Base-by-base conservation (phyloP, 2,113 vertebrate species). In the Sardina pilchardus region DNA sequence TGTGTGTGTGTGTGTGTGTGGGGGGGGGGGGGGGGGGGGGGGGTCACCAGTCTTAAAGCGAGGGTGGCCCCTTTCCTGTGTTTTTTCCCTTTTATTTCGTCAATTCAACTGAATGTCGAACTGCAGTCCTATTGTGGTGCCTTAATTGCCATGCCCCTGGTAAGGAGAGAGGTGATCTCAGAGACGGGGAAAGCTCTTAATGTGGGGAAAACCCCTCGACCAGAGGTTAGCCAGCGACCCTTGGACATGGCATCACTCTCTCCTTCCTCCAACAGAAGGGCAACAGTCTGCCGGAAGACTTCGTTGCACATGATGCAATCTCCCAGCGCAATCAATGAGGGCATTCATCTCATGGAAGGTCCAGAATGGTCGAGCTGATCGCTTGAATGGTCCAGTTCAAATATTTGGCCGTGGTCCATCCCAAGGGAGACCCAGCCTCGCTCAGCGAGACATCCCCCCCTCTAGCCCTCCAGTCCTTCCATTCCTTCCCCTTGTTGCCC, bases 201-300 rank as follows among this genome's bases (percentile, higher is more conserved):
- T 78, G 71, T 36, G 71, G 34, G 34, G 48, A 56, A 53, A 53
- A 42, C 82, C 47, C 82, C 48, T 36, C 14, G 26, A 83, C 71
- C 4, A 83, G 82, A 59, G 81, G 42, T 82, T 24, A 78, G 30
- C 14, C 71, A 78, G 71, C 34, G 71, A 78, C 71, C 71, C 71
- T 36, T 78, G 39, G 10, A 78, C 5, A 78, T 78, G 71, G 71
- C 71, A 78, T 78, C 71, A 34, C 71, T 78, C 71, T 34, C 71
- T 78, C 71, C 10, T 50, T 12, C 71, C 26, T 34, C 21, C 34
- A 39, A 17, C 30, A 36, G 7, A 78, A 34, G 30, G 36, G 5
- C 39, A 36, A 16, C 71, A 36, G 30, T 78, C 71, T 78, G 71
- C 16, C 16, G 71, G 4, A 78, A 16, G 63, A 30, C 63, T 30